Evolutionary conservation across 2,113 vertebrate species (phyloP), one percentile per base, ranked within the genome.

Genomic region (Butastur rufipennis): DNA sequence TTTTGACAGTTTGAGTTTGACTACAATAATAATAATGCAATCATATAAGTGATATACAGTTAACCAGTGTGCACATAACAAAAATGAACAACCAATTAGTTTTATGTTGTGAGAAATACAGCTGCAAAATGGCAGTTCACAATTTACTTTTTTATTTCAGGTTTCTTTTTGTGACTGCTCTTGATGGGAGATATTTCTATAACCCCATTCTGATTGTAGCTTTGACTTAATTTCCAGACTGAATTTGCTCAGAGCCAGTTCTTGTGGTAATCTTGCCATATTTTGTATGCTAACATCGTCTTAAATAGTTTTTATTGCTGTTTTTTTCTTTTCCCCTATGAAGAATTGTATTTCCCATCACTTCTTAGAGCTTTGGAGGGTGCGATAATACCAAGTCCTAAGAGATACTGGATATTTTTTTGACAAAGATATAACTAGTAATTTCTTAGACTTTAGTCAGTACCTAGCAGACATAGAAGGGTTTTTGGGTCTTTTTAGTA

Each of bases 261-360:
- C 6, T 27, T 81, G 26, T 25, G 26, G 7, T 63, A 29, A 45
- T 68, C 20, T 29, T 94, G 53, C 9, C 7, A 3, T 38, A 36
- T 75, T 82, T 80, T 32, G 3, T 38, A 16, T 72, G 13, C 8
- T 38, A 48, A 27, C 0, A 2, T 84, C 45, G 12, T 74, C 34
- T 71, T 66, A 42, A 48, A 15, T 34, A 71, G 3, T 10, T 81
- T 55, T 56, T 43, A 25, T 43, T 38, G 20, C 5, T 47, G 11
- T 4, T 4, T n/a, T 18, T 42, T 34, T 23, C 1, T 19, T 38
- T 21, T 34, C 4, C 5, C 1, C 7, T 25, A 7, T 16, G 26
- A 75, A n/a, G 27, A 92, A 31, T 15, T 74, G 4, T 53, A 10
- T 61, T 77, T 89, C 18, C 15, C 17, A 13, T 75, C 11, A 22